These are phyloP conservation scores for Coenobita brevimanus DNA, from an alignment of 1,140 invertebrate genomes.

Conservation along the genomic window DNA sequence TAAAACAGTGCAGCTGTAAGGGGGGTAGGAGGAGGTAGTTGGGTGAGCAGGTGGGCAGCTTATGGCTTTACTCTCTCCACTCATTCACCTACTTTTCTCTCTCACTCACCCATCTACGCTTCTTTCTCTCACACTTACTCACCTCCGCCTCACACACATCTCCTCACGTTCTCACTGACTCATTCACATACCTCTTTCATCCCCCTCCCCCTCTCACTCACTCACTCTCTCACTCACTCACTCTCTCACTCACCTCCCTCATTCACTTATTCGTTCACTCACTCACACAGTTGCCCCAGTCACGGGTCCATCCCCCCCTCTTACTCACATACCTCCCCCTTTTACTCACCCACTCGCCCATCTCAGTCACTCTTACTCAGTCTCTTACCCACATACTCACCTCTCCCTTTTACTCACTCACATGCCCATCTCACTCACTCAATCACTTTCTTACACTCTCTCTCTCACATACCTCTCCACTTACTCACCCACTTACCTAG, in stretches of 20 bases:
- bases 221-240: neutral
- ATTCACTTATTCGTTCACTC: neutral
- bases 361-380: neutral
- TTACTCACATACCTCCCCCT: neutral
- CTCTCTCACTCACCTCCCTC: neutral
- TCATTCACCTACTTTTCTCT: neutral
- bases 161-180: neutral
- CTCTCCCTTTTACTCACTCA: neutral
- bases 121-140: neutral
- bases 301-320: neutral
- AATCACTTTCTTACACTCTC: neutral
- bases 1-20: no score
- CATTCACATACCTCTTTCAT: neutral
- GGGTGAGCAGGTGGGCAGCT: no score
- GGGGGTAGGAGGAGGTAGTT: no score
- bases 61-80: no score
- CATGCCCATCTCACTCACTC: neutral
- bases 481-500: neutral
- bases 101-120: neutral
- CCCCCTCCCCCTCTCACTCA: neutral
- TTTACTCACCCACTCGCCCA: neutral
- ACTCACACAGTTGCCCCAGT: neutral
- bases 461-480: neutral
- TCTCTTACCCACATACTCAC: constrained; percentile 3
- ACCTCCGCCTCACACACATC: neutral